Conservation (phyloP, 2,888 invertebrate genomes). For the Netelia inedita region DNA sequence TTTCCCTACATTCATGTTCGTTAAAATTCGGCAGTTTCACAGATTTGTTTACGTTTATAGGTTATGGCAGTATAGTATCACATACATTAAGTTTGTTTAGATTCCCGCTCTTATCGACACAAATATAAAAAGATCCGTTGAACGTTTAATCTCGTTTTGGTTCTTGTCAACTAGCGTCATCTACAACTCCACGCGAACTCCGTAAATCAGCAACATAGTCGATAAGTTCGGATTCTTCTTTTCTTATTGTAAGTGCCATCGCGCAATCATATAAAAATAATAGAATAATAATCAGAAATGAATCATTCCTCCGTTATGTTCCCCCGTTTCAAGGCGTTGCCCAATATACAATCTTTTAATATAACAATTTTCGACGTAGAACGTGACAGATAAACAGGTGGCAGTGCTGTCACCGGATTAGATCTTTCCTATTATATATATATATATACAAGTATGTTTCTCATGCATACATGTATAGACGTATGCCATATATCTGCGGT, state of each 20-base stretch:
- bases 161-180: not conserved
- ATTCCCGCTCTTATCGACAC: not conserved
- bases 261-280: too few species aligned
- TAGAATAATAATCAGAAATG: not conserved
- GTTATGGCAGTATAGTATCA: constrained; percentile 4
- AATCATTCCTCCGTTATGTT: not conserved
- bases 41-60: constrained; percentile 2
- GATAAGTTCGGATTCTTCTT: too few species aligned
- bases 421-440: not conserved
- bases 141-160: not conserved
- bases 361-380: not conserved
- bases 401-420: constrained; percentile 4
- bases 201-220: too few species aligned
- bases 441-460: not conserved
- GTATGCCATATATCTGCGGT: not conserved
- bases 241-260: too few species aligned
- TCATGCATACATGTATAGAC: not conserved
- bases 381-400: not conserved
- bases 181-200: not conserved
- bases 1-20: constrained; percentile 71
- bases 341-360: not conserved
- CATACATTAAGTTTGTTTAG: not conserved
- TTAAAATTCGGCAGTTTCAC: not conserved
- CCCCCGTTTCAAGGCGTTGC: not conserved
- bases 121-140: too few species aligned